These are phyloP conservation scores for Siniperca chuatsi DNA, from an alignment of 2,113 vertebrate genomes.

Conservation along the genomic window DNA sequence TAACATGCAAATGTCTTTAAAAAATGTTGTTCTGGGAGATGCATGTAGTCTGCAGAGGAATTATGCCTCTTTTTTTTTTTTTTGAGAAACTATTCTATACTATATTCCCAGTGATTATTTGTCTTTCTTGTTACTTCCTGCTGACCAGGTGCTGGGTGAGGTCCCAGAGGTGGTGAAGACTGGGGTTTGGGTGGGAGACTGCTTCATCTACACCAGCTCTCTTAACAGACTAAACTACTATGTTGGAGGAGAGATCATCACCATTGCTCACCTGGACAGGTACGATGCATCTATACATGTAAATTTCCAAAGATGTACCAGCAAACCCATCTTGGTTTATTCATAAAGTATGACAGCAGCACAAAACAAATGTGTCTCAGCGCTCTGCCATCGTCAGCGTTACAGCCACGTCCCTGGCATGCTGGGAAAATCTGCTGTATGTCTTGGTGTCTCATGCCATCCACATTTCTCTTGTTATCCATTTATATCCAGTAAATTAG, in stretches of 20 bases:
- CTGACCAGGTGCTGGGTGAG: conserved; percentile 90
- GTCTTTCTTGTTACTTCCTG: neutral
- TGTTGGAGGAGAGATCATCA: conserved; percentile 96
- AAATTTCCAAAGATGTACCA: neutral
- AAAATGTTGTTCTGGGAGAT: neutral
- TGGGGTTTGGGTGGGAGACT: conserved; percentile 94
- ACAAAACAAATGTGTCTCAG: neutral
- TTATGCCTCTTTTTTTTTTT: too few relatives aligned
- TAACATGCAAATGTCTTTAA: too few relatives aligned
- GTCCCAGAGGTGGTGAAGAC: conserved; percentile 95
- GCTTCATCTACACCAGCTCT: conserved; percentile 97
- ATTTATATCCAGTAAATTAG: neutral
- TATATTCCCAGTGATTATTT: neutral
- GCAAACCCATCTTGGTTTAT: neutral
- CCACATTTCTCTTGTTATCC: neutral
- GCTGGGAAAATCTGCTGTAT: neutral
- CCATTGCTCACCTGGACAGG: conserved; percentile 96
- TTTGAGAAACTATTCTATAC: neutral
- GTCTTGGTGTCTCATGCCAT: too few relatives aligned
- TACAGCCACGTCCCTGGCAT: neutral
- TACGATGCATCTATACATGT: conserved; percentile 42
- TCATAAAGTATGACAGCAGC: neutral
- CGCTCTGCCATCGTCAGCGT: neutral
- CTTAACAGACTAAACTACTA: conserved; percentile 97
- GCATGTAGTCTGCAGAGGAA: neutral